A percentile compares a stretch with the other conserved stretches of the same genome.
These are phyloP conservation scores for Pimpla rufipes DNA, from an alignment of 2,888 invertebrate species.

Conservation along the genomic window DNA sequence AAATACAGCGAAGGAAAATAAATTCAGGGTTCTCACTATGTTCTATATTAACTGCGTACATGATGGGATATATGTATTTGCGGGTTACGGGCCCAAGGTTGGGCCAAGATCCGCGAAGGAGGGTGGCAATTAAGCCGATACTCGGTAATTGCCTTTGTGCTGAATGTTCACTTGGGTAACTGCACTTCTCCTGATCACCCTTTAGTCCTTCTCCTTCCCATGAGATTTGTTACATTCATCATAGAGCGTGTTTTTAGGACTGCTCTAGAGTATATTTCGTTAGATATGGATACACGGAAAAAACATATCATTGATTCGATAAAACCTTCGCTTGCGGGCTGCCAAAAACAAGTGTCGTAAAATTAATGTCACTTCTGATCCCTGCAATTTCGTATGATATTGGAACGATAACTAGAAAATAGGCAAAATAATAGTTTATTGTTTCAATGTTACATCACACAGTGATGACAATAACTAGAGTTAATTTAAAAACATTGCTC, in stretches of 20 bases:
- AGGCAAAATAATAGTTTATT: too few relatives aligned
- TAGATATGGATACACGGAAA: too few relatives aligned
- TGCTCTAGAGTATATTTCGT: too few relatives aligned
- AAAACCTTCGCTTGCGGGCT: too few relatives aligned
- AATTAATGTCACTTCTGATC: too few relatives aligned
- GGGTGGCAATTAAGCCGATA: constrained; percentile 77
- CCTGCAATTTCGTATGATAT: too few relatives aligned
- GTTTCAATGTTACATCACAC: too few relatives aligned
- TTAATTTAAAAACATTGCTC: too few relatives aligned
- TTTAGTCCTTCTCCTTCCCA: constrained; percentile 57
- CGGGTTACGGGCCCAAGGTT: constrained; percentile 39
- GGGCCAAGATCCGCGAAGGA: constrained; percentile 63
- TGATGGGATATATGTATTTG: constrained; percentile 35
- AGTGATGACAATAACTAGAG: too few relatives aligned
- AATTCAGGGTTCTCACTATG: constrained; percentile 28
- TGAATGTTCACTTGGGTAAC: constrained; percentile 65
- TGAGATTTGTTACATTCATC: constrained; percentile 30
- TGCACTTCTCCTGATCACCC: constrained; percentile 57
- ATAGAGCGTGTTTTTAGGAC: constrained; percentile 19
- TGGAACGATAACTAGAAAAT: too few relatives aligned
- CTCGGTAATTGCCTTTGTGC: constrained; percentile 77
- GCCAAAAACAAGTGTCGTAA: too few relatives aligned
- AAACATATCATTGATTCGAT: too few relatives aligned
- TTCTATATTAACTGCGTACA: constrained; percentile 10
- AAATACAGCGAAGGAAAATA: constrained; percentile 67